Evolutionary conservation across 2,113 vertebrate genomes (phyloP), one percentile per base, ranked within the genome.

Genomic region (Oreochromis aureus): DNA sequence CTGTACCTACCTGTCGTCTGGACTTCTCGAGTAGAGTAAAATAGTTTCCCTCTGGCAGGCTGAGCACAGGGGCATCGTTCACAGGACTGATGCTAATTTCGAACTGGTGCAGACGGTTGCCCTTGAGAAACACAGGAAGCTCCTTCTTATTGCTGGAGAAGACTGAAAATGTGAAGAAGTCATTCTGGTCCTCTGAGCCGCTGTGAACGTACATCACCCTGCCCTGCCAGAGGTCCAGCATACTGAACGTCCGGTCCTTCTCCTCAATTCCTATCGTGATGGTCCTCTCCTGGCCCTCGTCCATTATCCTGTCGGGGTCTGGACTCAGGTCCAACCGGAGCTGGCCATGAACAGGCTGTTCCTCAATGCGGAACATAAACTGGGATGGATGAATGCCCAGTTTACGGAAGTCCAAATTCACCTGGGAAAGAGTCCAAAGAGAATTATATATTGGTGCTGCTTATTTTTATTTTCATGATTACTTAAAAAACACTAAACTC

Each of bases 81-180:
- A 97, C 95, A 18, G 97, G 96, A 34, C 83, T 96, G 71, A 98
- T 90, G 46, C 59, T 96, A 91, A 99, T 96, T 53, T 94, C 95
- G 79, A 98, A 97, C 12, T 95, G 76, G 59, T 97, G 90, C 19
- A 96, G 91, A 41, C 92, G 90, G 46, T 92, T 95, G 39, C 90
- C 94, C 91, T 93, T 96, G 12, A 97, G 91, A 94, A 95, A 95
- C 0, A 61, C 55, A 53, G 94, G 95, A 46, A 96, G 54, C 63
- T 92, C 88, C 58, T 95, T 97, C 84, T 96, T 96, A 39, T 90
- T 96, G 59, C n/a, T 97, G 46, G 89, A 92, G 92, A 94, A 97
- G 84, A 98, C 51, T 1, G 95, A 97, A 94, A 98, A 98, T 86
- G 93, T 97, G 89, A 99, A 99, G 93, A 94, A 95, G 94, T 98